Conservation (phyloP, 2,113 vertebrate genomes). For the Dipodomys merriami region DNA sequence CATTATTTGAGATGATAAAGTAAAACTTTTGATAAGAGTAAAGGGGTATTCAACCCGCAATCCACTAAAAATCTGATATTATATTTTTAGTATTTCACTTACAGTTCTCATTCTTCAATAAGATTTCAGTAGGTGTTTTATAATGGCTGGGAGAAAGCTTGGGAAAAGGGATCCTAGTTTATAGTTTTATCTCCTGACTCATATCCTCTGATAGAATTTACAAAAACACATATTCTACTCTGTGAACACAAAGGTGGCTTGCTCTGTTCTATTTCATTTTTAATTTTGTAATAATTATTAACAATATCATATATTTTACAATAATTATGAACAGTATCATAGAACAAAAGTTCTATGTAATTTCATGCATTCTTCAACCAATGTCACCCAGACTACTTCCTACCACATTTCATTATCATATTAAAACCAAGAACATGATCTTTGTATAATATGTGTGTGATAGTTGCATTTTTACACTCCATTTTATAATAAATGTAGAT, state of each 20-base stretch:
- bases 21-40: neutral
- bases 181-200: neutral
- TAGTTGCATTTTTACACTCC: neutral
- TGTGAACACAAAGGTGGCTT: neutral
- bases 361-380: neutral
- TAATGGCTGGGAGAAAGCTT: neutral
- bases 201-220: neutral
- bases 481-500: neutral
- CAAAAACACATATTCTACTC: neutral
- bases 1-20: slow-evolving; percentile 23
- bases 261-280: neutral
- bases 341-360: neutral
- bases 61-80: neutral
- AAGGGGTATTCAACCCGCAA: neutral
- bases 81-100: neutral
- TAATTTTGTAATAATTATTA: neutral
- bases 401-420: neutral
- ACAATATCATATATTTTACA: no score
- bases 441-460: neutral
- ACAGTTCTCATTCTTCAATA: neutral
- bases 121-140: neutral
- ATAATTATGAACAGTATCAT: no score
- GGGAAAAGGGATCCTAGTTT: slow-evolving; percentile 18
- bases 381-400: neutral
- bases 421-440: neutral